phyloP scores from a whole-genome alignment of 2,888 invertebrate genomes.

The Amblyjoppa fuscipennis region DNA sequence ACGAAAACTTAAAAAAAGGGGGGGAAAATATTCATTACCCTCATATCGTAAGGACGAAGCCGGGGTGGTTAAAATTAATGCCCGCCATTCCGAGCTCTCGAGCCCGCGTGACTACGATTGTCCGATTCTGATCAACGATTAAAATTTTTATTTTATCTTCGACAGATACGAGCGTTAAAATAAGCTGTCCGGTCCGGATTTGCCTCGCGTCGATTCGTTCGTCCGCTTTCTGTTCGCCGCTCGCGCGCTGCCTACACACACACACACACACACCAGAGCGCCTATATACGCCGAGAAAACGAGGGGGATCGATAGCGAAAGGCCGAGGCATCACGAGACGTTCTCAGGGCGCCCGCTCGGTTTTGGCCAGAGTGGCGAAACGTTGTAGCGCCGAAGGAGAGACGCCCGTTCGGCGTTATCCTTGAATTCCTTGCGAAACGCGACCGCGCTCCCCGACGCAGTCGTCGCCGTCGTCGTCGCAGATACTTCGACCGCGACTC shows the following conservation, averaged over 20 bases:
- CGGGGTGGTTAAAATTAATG: neutral
- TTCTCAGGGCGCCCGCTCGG: conserved; percentile 49
- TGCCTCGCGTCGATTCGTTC: conserved; percentile 5
- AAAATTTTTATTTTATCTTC: neutral
- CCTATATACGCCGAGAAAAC: conserved; percentile 34
- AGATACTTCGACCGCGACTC: conserved; percentile 26
- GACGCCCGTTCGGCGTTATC: conserved; percentile 67
- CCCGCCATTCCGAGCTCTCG: no score
- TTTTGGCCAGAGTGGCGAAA: conserved; percentile 60
- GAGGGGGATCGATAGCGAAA: conserved; percentile 66
- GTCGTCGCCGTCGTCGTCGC: conserved; percentile 20
- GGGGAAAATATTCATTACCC: no score
- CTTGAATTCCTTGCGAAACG: conserved; percentile 80
- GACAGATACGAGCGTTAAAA: conserved; percentile 22
- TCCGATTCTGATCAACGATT: neutral
- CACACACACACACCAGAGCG: neutral
- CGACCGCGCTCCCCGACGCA: conserved; percentile 10
- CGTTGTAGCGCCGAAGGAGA: conserved; percentile 53
- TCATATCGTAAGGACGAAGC: neutral
- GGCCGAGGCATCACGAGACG: conserved; percentile 53
- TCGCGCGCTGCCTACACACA: neutral
- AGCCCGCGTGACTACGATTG: neutral
- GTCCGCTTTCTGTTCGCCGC: conserved; percentile 14
- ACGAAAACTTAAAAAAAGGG: no score
- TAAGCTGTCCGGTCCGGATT: conserved; percentile 13